Evolutionary conservation across 1,140 invertebrate species (phyloP), one percentile per base, ranked within the genome.

Genomic region (Nylanderia fulva): DNA sequence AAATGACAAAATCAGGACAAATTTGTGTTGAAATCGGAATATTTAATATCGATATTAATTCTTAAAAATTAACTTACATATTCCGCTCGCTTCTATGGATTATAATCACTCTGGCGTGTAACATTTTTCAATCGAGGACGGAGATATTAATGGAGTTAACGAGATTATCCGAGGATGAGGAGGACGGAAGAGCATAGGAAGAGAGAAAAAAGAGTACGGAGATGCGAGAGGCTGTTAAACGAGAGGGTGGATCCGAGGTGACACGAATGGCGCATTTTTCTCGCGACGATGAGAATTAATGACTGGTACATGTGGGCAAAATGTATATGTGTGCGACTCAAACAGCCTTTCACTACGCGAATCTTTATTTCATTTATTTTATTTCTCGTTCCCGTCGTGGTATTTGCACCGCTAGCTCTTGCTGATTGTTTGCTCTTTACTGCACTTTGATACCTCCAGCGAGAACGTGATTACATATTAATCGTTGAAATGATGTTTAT

Each of bases 231-330:
- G 54, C 74, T 84, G 85, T 86, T 88, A 88, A 88, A 58, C 58
- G 79, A 69, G 39, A 84, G 63, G 52, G 82, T 45, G 76, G 42
- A 27, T 60, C 87, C 36, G 74, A 88, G 84, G 63, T 80, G 87
- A 88, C 86, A 88, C 75, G 85, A 58, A 88, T 85, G 80, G 85
- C 71, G 48, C 71, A 76, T 76, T 77, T 88, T 83, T 77, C 54
- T 79, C 52, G 63, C n/a, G 54, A n/a, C 85, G 60, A 84, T 88
- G 85, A 79, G 54, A 79, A 88, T 86, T 84, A 86, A 86, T 84
- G 79, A 60, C 29, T 54, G 48, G 33, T n/a, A 29, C 80, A 60
- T 11, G 71, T 11, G 15, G 11, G 15, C 29, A 75, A 75, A n/a
- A n/a, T n/a, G n/a, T 36, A 18, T 58, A 24, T 39, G 24, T 27